Evolutionary conservation across 2,113 vertebrate species (phyloP).

Genomic region (Alosa alosa): DNA sequence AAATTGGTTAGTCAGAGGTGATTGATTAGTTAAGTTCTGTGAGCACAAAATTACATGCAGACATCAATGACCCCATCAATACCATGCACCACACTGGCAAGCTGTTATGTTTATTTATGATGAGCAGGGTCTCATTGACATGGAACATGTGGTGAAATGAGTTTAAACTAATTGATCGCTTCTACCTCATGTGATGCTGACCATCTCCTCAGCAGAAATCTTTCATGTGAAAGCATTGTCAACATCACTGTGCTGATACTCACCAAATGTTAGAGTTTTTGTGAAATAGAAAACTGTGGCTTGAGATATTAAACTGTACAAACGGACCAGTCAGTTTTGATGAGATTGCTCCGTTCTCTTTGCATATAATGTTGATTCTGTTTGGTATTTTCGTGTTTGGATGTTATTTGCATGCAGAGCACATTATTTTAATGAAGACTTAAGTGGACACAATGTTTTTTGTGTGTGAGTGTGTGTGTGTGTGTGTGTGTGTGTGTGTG

Average conservation of each 20-base stretch:
- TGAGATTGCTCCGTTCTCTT: background rate
- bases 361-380: background rate
- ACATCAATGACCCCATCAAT: constrained; percentile 8
- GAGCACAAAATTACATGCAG: background rate
- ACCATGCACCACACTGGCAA: background rate
- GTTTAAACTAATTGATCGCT: background rate
- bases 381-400: background rate
- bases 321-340: constrained; percentile 30
- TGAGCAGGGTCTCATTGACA: background rate
- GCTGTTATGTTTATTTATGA: constrained; percentile 10
- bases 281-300: background rate
- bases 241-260: background rate
- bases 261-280: no score
- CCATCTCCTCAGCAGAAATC: background rate
- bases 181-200: background rate
- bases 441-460: constrained; percentile 21
- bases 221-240: background rate
- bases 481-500: background rate
- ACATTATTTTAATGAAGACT: constrained; percentile 30
- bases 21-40: background rate
- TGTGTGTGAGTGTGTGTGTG: background rate
- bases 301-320: constrained; percentile 6
- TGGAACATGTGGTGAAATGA: background rate
- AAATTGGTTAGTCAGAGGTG: background rate
- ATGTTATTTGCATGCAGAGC: constrained; percentile 5